A percentile compares a stretch with the other conserved stretches of the same genome.
These are phyloP conservation scores for Sericinus montela DNA, from an alignment of 2,888 invertebrate species.

Conservation along the genomic window DNA sequence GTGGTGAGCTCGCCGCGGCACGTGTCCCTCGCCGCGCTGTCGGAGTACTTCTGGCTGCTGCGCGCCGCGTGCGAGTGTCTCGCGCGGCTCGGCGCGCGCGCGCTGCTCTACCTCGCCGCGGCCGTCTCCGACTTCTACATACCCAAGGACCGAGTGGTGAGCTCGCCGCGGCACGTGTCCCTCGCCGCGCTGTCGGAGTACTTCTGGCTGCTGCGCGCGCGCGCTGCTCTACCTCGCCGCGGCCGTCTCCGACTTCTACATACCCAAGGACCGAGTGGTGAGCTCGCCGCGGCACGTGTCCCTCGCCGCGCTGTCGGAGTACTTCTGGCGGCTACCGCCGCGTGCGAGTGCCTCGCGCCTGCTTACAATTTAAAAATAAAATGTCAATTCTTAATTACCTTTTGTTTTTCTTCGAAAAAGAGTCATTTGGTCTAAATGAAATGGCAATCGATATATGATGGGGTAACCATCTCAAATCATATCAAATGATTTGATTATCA, in stretches of 20 bases:
- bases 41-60: too few species aligned
- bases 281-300: constrained; percentile 28
- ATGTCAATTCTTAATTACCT: too few species aligned
- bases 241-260: constrained; percentile 99
- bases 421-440: too few species aligned
- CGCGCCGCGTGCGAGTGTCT: constrained; percentile 88
- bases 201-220: constrained; percentile 39
- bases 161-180: constrained; percentile 19
- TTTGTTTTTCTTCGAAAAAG: too few species aligned
- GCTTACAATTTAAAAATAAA: too few species aligned
- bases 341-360: too few species aligned
- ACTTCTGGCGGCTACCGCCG: constrained; percentile 39
- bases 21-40: too few species aligned
- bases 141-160: constrained; percentile 94
- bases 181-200: too few species aligned
- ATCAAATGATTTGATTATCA: too few species aligned
- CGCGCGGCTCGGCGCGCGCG: constrained; percentile 81
- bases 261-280: constrained; percentile 95
- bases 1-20: constrained; percentile 81
- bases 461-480: too few species aligned
- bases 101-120: constrained; percentile 96
- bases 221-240: constrained; percentile 97
- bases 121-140: constrained; percentile 99
- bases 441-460: too few species aligned
- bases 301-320: too few species aligned